phyloP scores from a whole-genome alignment of 2,113 vertebrate species.

The Pampusana beccarii region DNA sequence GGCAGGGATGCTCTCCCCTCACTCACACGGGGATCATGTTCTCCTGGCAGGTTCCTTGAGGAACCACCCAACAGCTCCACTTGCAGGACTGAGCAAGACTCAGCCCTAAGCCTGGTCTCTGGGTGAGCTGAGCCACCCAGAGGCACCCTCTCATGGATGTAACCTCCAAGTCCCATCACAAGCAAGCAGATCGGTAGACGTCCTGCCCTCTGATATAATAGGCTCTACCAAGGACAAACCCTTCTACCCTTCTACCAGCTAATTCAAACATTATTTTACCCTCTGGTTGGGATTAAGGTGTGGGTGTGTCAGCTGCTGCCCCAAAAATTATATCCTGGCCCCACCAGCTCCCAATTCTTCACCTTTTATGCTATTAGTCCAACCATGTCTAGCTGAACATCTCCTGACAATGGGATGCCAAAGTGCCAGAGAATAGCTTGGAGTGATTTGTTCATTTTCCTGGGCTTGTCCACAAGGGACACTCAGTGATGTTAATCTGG shows the following conservation, averaged over 20 bases:
- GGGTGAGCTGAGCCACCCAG: neutral
- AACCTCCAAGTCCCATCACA: neutral
- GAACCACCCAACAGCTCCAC: neutral
- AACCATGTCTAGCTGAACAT: neutral
- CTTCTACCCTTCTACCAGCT: neutral
- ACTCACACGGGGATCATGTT: neutral
- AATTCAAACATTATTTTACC: neutral
- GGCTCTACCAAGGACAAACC: neutral
- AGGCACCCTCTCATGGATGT: fast-evolving
- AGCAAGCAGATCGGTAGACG: neutral
- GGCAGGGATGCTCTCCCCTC: neutral
- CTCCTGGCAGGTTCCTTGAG: neutral
- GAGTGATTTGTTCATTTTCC: neutral
- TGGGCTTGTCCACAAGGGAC: neutral
- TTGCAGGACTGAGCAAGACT: fast-evolving
- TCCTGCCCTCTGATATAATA: neutral
- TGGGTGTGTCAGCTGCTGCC: neutral
- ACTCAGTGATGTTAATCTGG: neutral
- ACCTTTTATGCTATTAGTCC: neutral
- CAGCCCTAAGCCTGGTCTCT: neutral
- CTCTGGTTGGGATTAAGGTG: neutral
- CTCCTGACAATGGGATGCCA: neutral
- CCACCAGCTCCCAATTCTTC: neutral
- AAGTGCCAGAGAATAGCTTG: fast-evolving
- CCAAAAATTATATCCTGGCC: neutral